These are phyloP conservation scores for Eumeta japonica DNA, from an alignment of 1,140 invertebrate genomes.

Conservation along the genomic window DNA sequence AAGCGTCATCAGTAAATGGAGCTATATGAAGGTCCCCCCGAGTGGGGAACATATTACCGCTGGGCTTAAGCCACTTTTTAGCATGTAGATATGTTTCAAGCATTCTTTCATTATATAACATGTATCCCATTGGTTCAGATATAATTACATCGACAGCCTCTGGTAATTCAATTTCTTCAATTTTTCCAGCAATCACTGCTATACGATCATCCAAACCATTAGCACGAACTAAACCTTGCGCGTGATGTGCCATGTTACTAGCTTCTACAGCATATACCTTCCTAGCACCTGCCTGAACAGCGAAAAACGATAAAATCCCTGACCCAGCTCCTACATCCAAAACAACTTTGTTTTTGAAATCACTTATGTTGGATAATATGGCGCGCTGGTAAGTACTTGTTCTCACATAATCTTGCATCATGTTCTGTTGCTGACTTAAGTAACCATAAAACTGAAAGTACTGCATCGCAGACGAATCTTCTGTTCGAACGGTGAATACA, in stretches of 20 bases:
- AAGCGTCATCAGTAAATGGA: slow-evolving; percentile 96
- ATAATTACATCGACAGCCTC: slow-evolving; percentile 97
- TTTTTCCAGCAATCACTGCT: slow-evolving; percentile 93
- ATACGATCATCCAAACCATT: slow-evolving; percentile 89
- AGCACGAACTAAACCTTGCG: slow-evolving; percentile 85
- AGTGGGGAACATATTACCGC: slow-evolving; percentile 94
- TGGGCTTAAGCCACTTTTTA: slow-evolving; percentile 94
- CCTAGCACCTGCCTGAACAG: slow-evolving; percentile 93
- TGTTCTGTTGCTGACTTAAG: slow-evolving; percentile 98
- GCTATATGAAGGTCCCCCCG: slow-evolving; percentile 95
- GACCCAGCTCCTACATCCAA: slow-evolving; percentile 96
- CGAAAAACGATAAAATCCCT: slow-evolving; percentile 98
- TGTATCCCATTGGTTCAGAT: slow-evolving; percentile 99
- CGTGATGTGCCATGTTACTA: slow-evolving; percentile 96
- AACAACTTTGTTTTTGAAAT: slow-evolving; percentile 90
- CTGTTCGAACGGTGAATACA: slow-evolving; percentile 93
- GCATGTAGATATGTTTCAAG: slow-evolving; percentile 98
- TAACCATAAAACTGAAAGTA: slow-evolving; percentile 99
- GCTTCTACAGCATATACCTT: slow-evolving; percentile 99
- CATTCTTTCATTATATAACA: slow-evolving; percentile 99
- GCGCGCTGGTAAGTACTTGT: slow-evolving; percentile 98
- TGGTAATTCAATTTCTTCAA: slow-evolving; percentile 95
- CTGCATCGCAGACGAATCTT: slow-evolving; percentile 95
- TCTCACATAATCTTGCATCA: slow-evolving; percentile 99
- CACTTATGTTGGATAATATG: slow-evolving; percentile 88